A percentile compares a stretch with the other conserved stretches of the same genome.
phyloP scores from a whole-genome alignment of 2,797 vertebrate species.

The Alcedo atthis region DNA sequence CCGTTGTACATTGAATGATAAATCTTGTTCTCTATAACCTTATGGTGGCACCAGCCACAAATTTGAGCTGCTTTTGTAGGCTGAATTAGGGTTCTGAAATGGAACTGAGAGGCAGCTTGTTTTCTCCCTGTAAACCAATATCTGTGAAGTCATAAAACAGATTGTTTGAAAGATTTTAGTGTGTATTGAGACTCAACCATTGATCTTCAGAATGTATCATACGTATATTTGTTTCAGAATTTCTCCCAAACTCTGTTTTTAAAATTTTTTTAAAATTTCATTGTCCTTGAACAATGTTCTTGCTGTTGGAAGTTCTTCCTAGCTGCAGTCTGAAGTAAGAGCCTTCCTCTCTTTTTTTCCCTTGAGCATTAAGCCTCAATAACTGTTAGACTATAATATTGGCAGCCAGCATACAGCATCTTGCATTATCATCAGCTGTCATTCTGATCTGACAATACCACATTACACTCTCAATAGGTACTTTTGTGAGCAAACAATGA shows the following conservation, averaged over 20 bases:
- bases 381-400: not conserved
- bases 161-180: slow-evolving; percentile 14
- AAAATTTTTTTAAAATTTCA: not conserved
- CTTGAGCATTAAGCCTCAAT: not conserved
- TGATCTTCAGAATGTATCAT: not conserved
- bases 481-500: slow-evolving; percentile 61
- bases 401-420: slow-evolving; percentile 1
- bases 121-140: not conserved
- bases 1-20: not conserved
- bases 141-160: not conserved
- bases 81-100: not conserved
- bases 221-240: not conserved
- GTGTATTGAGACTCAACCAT: not conserved
- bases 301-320: not conserved
- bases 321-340: not conserved
- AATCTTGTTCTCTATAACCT: not conserved
- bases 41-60: not conserved
- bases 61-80: not conserved
- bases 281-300: not conserved
- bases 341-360: not conserved
- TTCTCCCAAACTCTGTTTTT: not conserved
- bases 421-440: slow-evolving; percentile 27
- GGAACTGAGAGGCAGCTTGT: not conserved
- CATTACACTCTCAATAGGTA: slow-evolving; percentile 26
- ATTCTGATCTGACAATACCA: slow-evolving; percentile 48